Evolutionary conservation across 2,113 vertebrate genomes (phyloP), one percentile per base, ranked within the genome.

Genomic region (Pluvialis apricaria): DNA sequence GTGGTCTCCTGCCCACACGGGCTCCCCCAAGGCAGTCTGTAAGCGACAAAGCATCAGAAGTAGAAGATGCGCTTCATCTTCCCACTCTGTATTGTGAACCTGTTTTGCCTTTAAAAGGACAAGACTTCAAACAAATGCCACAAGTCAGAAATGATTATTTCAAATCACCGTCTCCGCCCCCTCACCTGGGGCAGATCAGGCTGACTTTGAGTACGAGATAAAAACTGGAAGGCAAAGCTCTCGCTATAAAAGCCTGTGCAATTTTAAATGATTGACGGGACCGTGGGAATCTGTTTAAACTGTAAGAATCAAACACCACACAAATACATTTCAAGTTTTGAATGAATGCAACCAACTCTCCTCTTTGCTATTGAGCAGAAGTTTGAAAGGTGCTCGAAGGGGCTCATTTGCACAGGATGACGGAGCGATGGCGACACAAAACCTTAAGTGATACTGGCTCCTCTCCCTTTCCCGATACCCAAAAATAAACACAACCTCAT

Each of bases 381-480:
- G 24, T 5, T 11, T 19, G 45, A 40, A 34, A 44, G 66, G 42
- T 6, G 31, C 47, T 64, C 3, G 0, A 54, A 68, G 38, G 31
- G 51, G 42, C 18, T 54, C 11, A 3, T 51, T 55, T 40, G 15
- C 12, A 12, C 25, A 40, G 36, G 44, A 16, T 16, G 47, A 42
- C 0, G 3, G 60, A 32, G 32, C 4, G 29, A 64, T 0, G 0
- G 45, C 1, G 2, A 28, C 65, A 38, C 55, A 1, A 3, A 47
- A 32, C 29, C 66, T 64, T 5, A 10, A 54, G 21, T 11, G 62
- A 5, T 6, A 42, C 29, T 34, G 69, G 36, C 57, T 75, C n/a
- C 51, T n/a, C 20, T 38, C 38, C 64, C 40, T 70, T 70, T n/a
- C 38, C 47, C 3, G 42, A 32, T 2, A 21, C 31, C 51, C 66